These are phyloP conservation scores for Barnardius zonarius DNA, from an alignment of 2,113 vertebrate genomes.

Conservation along the genomic window DNA sequence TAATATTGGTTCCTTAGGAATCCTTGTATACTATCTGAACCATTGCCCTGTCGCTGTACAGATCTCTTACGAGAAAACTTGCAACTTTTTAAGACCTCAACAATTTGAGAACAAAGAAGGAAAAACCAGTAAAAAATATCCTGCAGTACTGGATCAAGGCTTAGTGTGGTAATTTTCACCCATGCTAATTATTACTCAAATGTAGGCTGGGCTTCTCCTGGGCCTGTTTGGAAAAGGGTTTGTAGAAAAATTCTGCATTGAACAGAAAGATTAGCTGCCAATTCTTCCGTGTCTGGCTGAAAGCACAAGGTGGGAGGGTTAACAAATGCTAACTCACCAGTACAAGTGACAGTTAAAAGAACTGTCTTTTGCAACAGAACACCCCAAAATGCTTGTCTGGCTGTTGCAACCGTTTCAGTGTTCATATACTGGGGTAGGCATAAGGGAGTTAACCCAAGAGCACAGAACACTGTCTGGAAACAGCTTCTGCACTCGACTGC, in stretches of 20 bases:
- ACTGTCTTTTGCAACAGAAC: neutral
- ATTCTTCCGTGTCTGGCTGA: neutral
- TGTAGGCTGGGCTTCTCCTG: neutral
- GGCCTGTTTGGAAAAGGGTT: neutral
- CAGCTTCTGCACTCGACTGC: neutral
- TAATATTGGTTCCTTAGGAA: constrained; percentile 70
- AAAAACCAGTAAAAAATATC: neutral
- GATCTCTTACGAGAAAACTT: constrained; percentile 54
- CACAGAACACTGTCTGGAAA: neutral
- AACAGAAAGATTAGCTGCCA: neutral
- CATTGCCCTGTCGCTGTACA: constrained; percentile 63
- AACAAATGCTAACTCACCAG: neutral
- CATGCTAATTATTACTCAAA: neutral
- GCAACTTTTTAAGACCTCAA: neutral
- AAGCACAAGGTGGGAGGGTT: neutral
- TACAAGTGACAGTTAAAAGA: neutral
- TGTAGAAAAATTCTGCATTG: accelerated
- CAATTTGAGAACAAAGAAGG: constrained; percentile 24
- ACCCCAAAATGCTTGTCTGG: neutral
- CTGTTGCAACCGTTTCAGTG: neutral
- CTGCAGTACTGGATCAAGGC: neutral
- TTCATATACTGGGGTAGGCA: neutral
- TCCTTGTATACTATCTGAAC: constrained; percentile 43
- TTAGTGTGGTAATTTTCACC: neutral
- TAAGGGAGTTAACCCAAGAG: neutral